A percentile compares a stretch with the other conserved stretches of the same genome.
phyloP scores from a whole-genome alignment of 2,113 vertebrate genomes.

The Gavia stellata region DNA sequence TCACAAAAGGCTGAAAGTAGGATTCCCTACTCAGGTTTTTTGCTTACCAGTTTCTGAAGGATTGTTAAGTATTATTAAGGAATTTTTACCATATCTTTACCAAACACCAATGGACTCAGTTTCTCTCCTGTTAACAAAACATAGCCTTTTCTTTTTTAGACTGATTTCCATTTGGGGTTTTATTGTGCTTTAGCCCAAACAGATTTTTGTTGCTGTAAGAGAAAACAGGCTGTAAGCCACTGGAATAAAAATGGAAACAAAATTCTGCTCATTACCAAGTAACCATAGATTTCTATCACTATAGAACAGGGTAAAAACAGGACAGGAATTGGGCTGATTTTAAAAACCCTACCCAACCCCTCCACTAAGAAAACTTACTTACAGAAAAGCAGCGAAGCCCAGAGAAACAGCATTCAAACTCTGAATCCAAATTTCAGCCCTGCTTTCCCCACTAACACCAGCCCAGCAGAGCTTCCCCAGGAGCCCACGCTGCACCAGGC shows the following conservation, averaged over 20 bases:
- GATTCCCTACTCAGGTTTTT: background rate
- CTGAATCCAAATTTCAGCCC: background rate
- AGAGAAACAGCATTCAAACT: background rate
- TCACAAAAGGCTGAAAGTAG: background rate
- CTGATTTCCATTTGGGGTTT: background rate
- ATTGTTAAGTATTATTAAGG: background rate
- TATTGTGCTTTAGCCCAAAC: background rate
- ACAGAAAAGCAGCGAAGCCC: background rate
- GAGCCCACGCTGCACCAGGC: accelerated
- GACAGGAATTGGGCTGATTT: background rate
- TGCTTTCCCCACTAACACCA: background rate
- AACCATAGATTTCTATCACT: background rate
- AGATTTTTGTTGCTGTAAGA: background rate
- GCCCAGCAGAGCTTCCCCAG: background rate
- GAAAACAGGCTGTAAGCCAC: background rate
- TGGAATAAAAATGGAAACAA: constrained; percentile 20
- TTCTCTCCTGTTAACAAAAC: background rate
- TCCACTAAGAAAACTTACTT: background rate
- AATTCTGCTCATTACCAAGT: constrained; percentile 2
- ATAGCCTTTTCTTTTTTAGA: background rate
- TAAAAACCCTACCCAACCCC: background rate
- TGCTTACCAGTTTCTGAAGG: background rate
- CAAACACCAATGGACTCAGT: accelerated
- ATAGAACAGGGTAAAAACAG: background rate
- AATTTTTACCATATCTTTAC: background rate